phyloP scores from a whole-genome alignment of 2,797 vertebrate genomes.

The Protosalanx chinensis region DNA sequence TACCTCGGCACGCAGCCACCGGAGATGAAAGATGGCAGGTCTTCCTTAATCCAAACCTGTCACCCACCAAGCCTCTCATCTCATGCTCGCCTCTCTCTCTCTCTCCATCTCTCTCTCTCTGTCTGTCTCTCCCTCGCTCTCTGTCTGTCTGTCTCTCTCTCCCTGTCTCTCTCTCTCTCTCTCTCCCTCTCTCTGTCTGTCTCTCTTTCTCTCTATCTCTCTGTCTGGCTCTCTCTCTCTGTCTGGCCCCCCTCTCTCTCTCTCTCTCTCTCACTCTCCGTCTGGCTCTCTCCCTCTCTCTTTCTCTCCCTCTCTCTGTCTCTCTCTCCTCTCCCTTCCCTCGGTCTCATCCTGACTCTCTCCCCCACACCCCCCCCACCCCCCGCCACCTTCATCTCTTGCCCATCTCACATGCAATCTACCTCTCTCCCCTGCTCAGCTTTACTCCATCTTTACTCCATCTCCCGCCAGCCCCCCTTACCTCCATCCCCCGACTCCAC shows the following conservation, averaged over 20 bases:
- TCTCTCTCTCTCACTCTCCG: background rate
- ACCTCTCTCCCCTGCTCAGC: too few relatives aligned
- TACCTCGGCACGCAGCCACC: constrained; percentile 12
- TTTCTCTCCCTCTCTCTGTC: background rate
- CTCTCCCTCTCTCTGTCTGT: background rate
- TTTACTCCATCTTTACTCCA: too few relatives aligned
- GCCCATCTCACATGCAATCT: too few relatives aligned
- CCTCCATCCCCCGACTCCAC: too few relatives aligned
- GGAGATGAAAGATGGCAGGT: constrained; percentile 34
- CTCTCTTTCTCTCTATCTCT: background rate
- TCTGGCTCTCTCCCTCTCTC: background rate
- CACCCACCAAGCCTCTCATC: constrained; percentile 8
- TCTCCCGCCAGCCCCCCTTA: too few relatives aligned
- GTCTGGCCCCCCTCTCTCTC: background rate
- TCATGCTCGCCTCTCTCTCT: background rate
- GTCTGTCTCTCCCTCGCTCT: background rate
- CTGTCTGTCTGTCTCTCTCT: background rate
- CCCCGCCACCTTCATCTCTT: background rate
- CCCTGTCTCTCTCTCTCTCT: background rate
- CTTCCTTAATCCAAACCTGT: constrained; percentile 22
- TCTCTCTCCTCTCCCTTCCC: background rate
- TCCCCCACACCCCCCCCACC: too few relatives aligned
- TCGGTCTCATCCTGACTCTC: too few relatives aligned
- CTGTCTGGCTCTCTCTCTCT: background rate
- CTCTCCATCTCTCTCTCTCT: background rate